Conservation (phyloP, 1,140 invertebrate species). For the Bemisia tabaci region DNA sequence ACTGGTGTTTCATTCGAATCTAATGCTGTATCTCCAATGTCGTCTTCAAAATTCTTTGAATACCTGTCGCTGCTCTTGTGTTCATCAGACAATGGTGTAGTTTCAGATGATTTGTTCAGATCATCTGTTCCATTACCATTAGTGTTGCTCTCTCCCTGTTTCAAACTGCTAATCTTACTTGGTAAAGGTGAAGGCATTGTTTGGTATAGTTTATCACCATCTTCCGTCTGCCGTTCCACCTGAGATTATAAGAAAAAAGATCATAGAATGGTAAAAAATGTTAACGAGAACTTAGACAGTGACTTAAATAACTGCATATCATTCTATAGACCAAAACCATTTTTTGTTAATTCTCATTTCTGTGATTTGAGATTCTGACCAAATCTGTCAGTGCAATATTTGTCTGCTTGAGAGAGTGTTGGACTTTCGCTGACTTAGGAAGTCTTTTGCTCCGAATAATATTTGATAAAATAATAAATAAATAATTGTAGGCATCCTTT, state of each 20-base stretch:
- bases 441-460: no score
- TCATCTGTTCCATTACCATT: background rate
- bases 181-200: slow-evolving; percentile 51
- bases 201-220: slow-evolving; percentile 50
- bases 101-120: background rate
- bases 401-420: no score
- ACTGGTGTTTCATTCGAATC: slow-evolving; percentile 4
- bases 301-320: no score
- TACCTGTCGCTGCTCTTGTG: slow-evolving; percentile 7
- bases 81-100: background rate
- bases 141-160: background rate
- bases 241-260: slow-evolving; percentile 18
- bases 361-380: no score
- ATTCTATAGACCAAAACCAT: no score
- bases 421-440: no score
- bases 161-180: slow-evolving; percentile 17
- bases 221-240: slow-evolving; percentile 47
- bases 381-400: no score
- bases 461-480: no score
- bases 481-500: no score
- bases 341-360: no score
- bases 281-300: background rate
- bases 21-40: slow-evolving; percentile 8
- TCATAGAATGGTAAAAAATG: background rate
- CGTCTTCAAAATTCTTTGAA: slow-evolving; percentile 13